Evolutionary conservation across 2,797 vertebrate species (phyloP), one percentile per base, ranked within the genome.

Genomic region (Valencia hispanica): DNA sequence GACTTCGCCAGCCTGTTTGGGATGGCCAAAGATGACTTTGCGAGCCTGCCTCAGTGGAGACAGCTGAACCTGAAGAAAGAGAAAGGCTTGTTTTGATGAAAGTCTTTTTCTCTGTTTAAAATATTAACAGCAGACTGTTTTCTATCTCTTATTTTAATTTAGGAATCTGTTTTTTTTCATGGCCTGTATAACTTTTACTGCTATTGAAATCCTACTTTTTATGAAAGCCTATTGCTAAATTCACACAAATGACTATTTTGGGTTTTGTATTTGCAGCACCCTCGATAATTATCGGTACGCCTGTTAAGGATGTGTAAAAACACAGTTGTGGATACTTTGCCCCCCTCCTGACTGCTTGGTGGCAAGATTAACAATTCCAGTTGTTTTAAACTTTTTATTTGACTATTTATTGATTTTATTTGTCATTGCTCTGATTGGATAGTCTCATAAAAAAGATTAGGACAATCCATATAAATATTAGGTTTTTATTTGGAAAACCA

Each of bases 11-110:
- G 32, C 1, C 30, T 96, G 5, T 96, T 98, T 83, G 95, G 95
- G 73, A 92, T 97, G 73, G 90, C 87, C 63, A 96, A 95, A 87
- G 96, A 94, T 1, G 73, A 95, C 30, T 97, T 96, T 84, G 82
- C 20, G 27, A 76, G 79, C 39, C 82, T 97, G 75, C 97, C 97
- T 0, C 87, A 73, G 45, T 98, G 97, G 97, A 98, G 95, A 84
- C 95, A 97, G 84, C 86, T 95, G 53, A 95, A 89, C 17, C 25
- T 97, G 72, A 98, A 98, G 93, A 97, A 98, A 91, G 88, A 92
- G 27, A 95, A 88, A 9, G 95, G 96, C 18, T 86, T 98, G 84
- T 98, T 98, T 91, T 98, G 65, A 92, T 47, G 1, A 41, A 7
- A 36, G 27, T 43, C 11, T 72, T 34, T 7, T 47, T 27, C n/a